Percentiles rank a stretch among this genome's conserved stretches.
phyloP scores from a whole-genome alignment of 1,140 invertebrate species.

The Drosophila mayri region DNA sequence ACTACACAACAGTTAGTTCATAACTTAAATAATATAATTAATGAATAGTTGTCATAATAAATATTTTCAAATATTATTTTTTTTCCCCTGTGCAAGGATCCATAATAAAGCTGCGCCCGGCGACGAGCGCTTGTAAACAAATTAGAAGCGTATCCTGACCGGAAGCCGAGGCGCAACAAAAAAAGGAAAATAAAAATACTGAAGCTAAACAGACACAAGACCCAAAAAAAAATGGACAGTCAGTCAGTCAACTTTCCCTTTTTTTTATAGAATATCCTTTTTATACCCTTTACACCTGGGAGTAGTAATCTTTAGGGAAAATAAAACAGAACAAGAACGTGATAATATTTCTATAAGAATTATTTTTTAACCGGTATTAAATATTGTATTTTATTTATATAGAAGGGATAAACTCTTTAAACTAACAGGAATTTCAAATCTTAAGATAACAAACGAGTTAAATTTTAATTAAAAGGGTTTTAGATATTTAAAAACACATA shows the following conservation, averaged over 20 bases:
- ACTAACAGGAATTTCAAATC: not conserved
- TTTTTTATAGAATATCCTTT: constrained; percentile 37
- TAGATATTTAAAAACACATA: too few relatives aligned
- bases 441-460: too few relatives aligned
- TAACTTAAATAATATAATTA: not conserved
- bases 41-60: rapidly evolving
- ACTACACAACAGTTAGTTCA: rapidly evolving
- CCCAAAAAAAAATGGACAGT: constrained; percentile 38
- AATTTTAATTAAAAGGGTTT: too few relatives aligned
- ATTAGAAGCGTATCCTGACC: constrained; percentile 80
- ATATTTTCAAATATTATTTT: not conserved
- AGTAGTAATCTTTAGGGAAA: not conserved
- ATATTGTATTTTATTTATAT: too few relatives aligned
- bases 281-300: constrained; percentile 14
- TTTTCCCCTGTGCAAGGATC: not conserved
- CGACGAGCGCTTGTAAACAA: constrained; percentile 70
- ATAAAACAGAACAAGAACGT: not conserved
- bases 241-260: constrained; percentile 63
- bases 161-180: constrained; percentile 72
- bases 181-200: constrained; percentile 26
- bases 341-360: too few relatives aligned
- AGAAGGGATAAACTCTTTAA: not conserved
- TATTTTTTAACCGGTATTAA: too few relatives aligned
- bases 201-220: constrained; percentile 25
- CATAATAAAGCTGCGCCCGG: constrained; percentile 19